phyloP scores from a whole-genome alignment of 2,888 invertebrate genomes.

The Meiosimyza platycephala region DNA sequence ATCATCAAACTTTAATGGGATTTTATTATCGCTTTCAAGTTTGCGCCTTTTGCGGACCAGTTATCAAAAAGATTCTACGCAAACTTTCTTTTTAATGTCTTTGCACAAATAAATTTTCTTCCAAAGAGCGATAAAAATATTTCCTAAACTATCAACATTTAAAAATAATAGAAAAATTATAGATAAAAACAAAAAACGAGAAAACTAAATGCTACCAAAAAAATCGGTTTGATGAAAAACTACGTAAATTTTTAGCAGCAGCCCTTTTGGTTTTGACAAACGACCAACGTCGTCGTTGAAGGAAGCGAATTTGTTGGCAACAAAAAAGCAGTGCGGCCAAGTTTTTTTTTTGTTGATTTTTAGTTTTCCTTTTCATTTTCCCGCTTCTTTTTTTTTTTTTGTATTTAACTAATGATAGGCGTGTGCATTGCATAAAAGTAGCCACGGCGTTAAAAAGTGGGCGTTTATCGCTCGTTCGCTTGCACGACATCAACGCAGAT shows the following conservation, averaged over 20 bases:
- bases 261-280: constrained; percentile 21
- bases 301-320: constrained; percentile 31
- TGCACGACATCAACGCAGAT: constrained; percentile 28
- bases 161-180: not conserved
- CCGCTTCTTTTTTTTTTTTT: not conserved
- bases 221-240: not conserved
- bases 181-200: constrained; percentile 5
- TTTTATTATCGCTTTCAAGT: constrained; percentile 30
- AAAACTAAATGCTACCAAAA: constrained; percentile 12
- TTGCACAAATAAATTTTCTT: constrained; percentile 33
- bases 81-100: constrained; percentile 35
- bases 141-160: not conserved
- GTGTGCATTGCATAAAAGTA: constrained; percentile 13
- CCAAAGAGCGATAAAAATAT: constrained; percentile 12
- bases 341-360: not conserved
- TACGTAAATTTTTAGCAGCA: constrained; percentile 23
- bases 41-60: constrained; percentile 21
- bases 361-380: too few relatives aligned
- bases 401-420: constrained; percentile 22
- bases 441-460: constrained; percentile 7
- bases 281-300: constrained; percentile 24
- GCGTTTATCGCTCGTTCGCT: constrained; percentile 10
- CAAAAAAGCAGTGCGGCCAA: constrained; percentile 16
- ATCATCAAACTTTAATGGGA: constrained; percentile 36
- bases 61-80: constrained; percentile 26